Evolutionary conservation across 2,797 vertebrate species (phyloP).

Genomic region (Nannoperca obscura): DNA sequence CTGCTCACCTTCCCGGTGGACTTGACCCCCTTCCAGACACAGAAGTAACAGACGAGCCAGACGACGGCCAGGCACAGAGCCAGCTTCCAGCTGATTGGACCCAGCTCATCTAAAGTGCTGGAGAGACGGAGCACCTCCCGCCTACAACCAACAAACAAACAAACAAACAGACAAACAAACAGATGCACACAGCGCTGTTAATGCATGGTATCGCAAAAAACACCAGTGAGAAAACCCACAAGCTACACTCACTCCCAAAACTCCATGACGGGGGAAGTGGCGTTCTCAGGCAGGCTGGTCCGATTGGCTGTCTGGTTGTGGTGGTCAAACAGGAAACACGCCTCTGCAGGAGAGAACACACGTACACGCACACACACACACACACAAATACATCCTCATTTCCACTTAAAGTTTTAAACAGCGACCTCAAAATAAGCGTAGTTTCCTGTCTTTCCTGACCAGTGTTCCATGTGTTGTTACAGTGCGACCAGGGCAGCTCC

Average conservation of each 20-base stretch:
- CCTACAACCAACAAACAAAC: conserved; percentile 58
- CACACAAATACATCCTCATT: not conserved
- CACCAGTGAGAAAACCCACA: not conserved
- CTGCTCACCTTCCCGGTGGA: conserved; percentile 86
- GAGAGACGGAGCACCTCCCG: conserved; percentile 81
- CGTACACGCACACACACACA: conserved; percentile 5
- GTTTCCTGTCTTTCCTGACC: conserved; percentile 52
- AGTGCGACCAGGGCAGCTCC: conserved; percentile 82
- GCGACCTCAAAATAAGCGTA: not conserved
- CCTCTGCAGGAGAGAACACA: conserved; percentile 52
- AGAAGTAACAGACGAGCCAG: conserved; percentile 86
- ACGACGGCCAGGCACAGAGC: conserved; percentile 75
- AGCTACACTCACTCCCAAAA: conserved; percentile 91
- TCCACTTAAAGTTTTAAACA: not conserved
- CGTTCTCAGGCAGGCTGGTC: conserved; percentile 72
- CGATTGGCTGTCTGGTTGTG: conserved; percentile 64
- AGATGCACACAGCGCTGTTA: conserved; percentile 17
- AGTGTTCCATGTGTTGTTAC: conserved; percentile 86
- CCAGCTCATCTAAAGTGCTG: conserved; percentile 68
- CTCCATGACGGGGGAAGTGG: conserved; percentile 89
- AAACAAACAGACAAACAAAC: conserved; percentile 24
- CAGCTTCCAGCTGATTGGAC: conserved; percentile 80
- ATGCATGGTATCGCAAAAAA: not conserved
- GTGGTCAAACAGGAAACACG: conserved; percentile 73
- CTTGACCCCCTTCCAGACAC: conserved; percentile 86